A percentile compares a stretch with the other conserved stretches of the same genome.
Evolutionary conservation across 2,888 invertebrate species (phyloP).

Genomic region (Cosmopolites sordidus): DNA sequence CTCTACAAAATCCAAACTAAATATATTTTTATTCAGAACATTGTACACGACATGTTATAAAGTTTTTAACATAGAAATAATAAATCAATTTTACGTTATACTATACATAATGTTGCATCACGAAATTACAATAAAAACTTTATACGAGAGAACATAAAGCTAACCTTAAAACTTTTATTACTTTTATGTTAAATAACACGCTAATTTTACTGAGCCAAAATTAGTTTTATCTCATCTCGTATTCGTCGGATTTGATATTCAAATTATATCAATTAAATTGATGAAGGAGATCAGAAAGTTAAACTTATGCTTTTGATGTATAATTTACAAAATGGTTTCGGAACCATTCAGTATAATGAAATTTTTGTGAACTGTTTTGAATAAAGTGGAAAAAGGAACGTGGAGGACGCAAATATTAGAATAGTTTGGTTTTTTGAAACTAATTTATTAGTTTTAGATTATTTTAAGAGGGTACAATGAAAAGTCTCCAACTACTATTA

Average conservation of each 20-base stretch:
- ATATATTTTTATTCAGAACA: neutral
- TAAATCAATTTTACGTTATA: slow-evolving; percentile 2
- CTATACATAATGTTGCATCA: too few relatives aligned
- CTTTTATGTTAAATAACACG: neutral
- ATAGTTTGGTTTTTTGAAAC: too few relatives aligned
- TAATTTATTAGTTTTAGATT: too few relatives aligned
- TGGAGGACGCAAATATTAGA: too few relatives aligned
- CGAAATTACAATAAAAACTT: slow-evolving; percentile 1
- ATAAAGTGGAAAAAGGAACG: too few relatives aligned
- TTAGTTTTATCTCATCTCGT: neutral
- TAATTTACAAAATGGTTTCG: neutral
- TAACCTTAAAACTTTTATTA: slow-evolving; percentile 1
- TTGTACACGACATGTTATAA: neutral
- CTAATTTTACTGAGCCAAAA: neutral
- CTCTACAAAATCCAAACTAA: too few relatives aligned
- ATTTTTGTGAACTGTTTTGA: too few relatives aligned
- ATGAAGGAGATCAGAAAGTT: neutral
- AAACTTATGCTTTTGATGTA: neutral
- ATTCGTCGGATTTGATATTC: neutral
- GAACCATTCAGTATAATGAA: too few relatives aligned
- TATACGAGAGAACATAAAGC: neutral
- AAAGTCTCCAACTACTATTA: too few relatives aligned
- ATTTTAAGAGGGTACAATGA: too few relatives aligned
- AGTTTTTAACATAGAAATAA: neutral
- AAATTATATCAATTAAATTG: neutral